phyloP scores from a whole-genome alignment of 2,888 invertebrate species.

The Plemyria rubiginata region DNA sequence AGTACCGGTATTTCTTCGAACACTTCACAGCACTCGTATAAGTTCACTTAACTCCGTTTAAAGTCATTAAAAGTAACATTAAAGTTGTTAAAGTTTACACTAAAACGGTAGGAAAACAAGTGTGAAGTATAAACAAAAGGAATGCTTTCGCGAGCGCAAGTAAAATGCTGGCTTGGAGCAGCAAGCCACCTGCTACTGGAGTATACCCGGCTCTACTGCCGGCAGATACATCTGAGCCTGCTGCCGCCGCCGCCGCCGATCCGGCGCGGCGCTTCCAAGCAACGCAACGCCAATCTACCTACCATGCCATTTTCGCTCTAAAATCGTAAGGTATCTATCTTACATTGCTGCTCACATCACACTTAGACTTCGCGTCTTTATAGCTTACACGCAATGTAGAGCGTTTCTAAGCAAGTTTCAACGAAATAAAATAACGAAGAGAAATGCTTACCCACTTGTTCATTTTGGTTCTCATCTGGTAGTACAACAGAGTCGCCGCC shows the following conservation, averaged over 20 bases:
- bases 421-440: conserved; percentile 27
- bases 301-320: conserved; percentile 43
- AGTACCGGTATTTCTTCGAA: conserved; percentile 67
- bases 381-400: conserved; percentile 51
- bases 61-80: conserved; percentile 42
- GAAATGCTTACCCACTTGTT: conserved; percentile 52
- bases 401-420: background rate
- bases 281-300: conserved; percentile 61
- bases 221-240: conserved; percentile 54
- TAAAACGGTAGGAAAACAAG: conserved; percentile 62
- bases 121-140: conserved; percentile 72
- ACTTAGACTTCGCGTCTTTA: background rate
- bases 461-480: conserved; percentile 31
- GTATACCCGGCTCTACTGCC: conserved; percentile 79
- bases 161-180: conserved; percentile 56
- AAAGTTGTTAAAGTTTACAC: conserved; percentile 48
- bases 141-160: conserved; percentile 72
- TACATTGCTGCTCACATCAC: conserved; percentile 42
- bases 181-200: conserved; percentile 76
- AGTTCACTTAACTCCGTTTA: conserved; percentile 49
- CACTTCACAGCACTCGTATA: conserved; percentile 77
- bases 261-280: conserved; percentile 49
- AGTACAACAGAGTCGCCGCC: conserved; percentile 45
- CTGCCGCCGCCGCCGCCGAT: conserved; percentile 47
- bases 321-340: background rate